Evolutionary conservation across 2,888 invertebrate species (phyloP), one percentile per base, ranked within the genome.

Genomic region (Gerris lacustris): DNA sequence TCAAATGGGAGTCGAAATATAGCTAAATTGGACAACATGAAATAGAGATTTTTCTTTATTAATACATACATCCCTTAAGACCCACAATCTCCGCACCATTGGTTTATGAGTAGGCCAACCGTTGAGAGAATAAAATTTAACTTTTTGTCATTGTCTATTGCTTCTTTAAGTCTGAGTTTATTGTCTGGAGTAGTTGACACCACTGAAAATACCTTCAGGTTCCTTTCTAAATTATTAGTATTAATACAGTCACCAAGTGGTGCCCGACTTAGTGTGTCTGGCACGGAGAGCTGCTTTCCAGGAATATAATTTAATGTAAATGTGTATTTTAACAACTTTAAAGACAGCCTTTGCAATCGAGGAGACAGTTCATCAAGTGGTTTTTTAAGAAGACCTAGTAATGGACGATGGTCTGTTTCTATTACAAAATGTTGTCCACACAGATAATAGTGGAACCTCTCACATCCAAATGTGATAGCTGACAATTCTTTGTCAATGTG

Each of bases 401-500:
- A 31, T 47, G 75, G 75, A 44, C 72, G 62, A 66, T 76, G 76
- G 67, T 76, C 74, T 6, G 74, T 75, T 71, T 75, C 71, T 63
- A 73, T 15, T 43, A 63, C 43, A 71, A 75, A 74, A 44, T 70
- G 45, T 63, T 31, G 17, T 5, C 6, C 17, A 69, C 43, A 72
- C 11, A 76, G 47, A n/a, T n/a, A n/a, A n/a, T n/a, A n/a, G n/a
- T n/a, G n/a, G n/a, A 76, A 76, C 44, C 71, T 55, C 64, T 76
- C 73, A 72, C 76, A 76, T 31, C 75, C 77, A 72, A 70, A 76
- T 6, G 75, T 75, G 7, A 77, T 72, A 15, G 76, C 76, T 6
- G 77, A 62, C 55, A 77, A 70, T 72, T 78, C 77, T 72, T 78
- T 77, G 72, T 78, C 77, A 6, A 77, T 73, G 64, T 76, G 75